Evolutionary conservation across 2,113 vertebrate species (phyloP).

Genomic region (Sciurus niger): DNA sequence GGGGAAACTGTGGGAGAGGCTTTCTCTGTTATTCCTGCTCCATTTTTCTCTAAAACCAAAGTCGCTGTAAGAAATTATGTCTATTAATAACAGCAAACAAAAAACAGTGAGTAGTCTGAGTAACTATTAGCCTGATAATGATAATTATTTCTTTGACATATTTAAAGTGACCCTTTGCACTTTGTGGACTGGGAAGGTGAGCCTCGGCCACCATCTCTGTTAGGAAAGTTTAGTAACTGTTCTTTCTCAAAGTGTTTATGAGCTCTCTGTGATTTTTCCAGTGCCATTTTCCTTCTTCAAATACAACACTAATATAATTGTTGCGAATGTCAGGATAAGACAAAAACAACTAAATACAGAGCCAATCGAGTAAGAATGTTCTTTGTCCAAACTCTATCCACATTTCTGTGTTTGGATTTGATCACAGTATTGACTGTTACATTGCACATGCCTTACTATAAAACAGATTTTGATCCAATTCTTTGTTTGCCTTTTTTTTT

Average conservation of each 20-base stretch:
- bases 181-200: not conserved
- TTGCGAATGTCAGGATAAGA: conserved; percentile 7
- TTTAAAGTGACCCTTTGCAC: not conserved
- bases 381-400: not conserved
- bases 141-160: not conserved
- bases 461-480: conserved; percentile 56
- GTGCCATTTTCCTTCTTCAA: conserved; percentile 26
- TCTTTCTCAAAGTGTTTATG: not conserved
- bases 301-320: not conserved
- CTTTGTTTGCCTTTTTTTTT: conserved; percentile 8
- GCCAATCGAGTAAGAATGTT: not conserved
- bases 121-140: not conserved
- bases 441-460: conserved; percentile 4
- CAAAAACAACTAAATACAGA: conserved; percentile 48
- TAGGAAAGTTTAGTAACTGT: not conserved
- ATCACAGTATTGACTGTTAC: conserved; percentile 28
- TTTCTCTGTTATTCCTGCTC: not conserved
- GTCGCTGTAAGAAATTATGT: not conserved
- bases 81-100: not conserved
- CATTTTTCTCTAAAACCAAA: not conserved
- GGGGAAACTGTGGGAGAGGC: not conserved
- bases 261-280: not conserved
- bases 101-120: not conserved
- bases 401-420: not conserved
- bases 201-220: not conserved